Evolutionary conservation across 2,888 invertebrate species (phyloP).

Genomic region (Ophonus ardosiacus): DNA sequence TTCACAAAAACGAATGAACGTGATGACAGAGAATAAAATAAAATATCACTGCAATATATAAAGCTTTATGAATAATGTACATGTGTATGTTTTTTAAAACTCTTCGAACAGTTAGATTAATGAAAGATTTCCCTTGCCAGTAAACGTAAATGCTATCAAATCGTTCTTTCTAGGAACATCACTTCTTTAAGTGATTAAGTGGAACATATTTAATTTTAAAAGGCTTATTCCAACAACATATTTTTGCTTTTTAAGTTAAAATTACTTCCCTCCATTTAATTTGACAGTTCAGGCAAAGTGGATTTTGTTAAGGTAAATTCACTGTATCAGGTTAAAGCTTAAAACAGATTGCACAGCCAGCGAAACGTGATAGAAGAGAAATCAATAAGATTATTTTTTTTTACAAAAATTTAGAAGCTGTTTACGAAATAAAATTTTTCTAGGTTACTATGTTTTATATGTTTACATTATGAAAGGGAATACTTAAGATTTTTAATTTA

Average conservation of each 20-base stretch:
- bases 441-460: not conserved
- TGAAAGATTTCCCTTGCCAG: not conserved
- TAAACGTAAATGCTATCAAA: not conserved
- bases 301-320: constrained; percentile 39
- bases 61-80: not conserved
- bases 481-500: not conserved
- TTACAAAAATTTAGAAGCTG: not conserved
- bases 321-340: constrained; percentile 16
- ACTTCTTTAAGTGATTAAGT: constrained; percentile 5
- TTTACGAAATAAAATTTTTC: not conserved
- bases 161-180: not conserved
- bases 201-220: constrained; percentile 12
- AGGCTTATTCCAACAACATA: constrained; percentile 16
- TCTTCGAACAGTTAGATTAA: not conserved
- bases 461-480: not conserved
- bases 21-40: not conserved
- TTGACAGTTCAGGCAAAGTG: constrained; percentile 33
- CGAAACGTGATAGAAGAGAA: constrained; percentile 6
- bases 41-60: not conserved
- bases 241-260: constrained; percentile 16
- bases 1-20: not conserved
- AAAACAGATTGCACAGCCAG: constrained; percentile 18
- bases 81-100: not conserved
- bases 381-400: constrained; percentile 8
- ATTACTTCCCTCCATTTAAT: constrained; percentile 21